Base-by-base conservation (phyloP, 2,113 vertebrate genomes). In the Ahaetulla prasina region DNA sequence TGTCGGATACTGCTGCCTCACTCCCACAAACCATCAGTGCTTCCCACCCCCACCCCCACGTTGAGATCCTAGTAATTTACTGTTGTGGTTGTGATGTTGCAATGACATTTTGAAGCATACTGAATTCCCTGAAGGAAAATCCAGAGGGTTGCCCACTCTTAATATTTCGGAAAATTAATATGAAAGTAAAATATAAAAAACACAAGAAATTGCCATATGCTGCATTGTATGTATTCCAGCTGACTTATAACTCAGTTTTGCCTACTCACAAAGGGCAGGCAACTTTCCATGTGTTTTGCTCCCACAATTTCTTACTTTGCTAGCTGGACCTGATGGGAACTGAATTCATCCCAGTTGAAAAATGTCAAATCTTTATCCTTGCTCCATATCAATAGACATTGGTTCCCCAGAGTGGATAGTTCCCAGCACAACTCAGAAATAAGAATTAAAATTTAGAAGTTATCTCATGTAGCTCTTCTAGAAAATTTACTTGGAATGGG, bases 1-100 rank as follows among this genome's bases (percentile, higher is more conserved):
- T 95, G 93, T 18, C 35, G 93, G 96, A 95, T 90, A 94, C 91
- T 94, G 74, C 90, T 96, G 94, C 94, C 94, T 96, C 54, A 2
- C 94, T 94, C 93, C 89, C 95, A 88, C 92, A 94, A 68, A 90
- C 68, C 92, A 89, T 93, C 92, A 91, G 60, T 94, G 94, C 87
- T 63, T 92, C 88, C 92, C 74, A 85, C 88, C 1, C 0, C 92
- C 63, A 63, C 92, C 68, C 53, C 27, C 30, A 25, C 54, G 25
- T 8, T 89, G 91, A 85, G 88, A 88, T 93, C 92, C 93, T 92
- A 90, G 92, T 92, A 94, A 94, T 0, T 0, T 94, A 57, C 91
- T 91, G 90, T 93, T 94, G 89, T 60, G 92, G 0, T 94, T 89
- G 89, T 9, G 91, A 96, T 39, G 39, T 30, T 84, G 53, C 30